Evolutionary conservation across 2,113 vertebrate species (phyloP).

Genomic region (Platichthys stellatus): DNA sequence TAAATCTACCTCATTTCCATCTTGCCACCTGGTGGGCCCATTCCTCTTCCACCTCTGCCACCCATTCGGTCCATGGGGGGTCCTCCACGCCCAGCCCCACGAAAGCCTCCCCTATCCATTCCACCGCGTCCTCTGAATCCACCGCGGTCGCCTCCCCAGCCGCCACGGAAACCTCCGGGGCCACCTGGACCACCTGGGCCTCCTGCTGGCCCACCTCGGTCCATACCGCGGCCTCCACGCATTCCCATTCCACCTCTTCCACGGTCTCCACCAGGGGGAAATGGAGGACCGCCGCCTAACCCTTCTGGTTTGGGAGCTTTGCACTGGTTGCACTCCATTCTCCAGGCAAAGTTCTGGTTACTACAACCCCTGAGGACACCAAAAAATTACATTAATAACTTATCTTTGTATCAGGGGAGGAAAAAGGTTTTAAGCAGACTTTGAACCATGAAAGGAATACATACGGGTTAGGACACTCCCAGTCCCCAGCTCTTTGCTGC

Average conservation of each 20-base stretch:
- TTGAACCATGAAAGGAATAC: constrained; percentile 50
- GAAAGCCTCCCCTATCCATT: constrained; percentile 93
- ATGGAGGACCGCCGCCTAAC: constrained; percentile 89
- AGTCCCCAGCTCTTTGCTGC: constrained; percentile 96
- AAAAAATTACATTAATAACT: not conserved
- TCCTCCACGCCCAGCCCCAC: constrained; percentile 85
- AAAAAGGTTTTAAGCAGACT: not conserved
- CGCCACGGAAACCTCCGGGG: constrained; percentile 92
- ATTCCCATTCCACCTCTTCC: constrained; percentile 93
- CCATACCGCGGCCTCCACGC: constrained; percentile 93
- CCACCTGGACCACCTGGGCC: constrained; percentile 80
- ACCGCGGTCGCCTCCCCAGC: constrained; percentile 92
- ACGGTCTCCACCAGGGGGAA: constrained; percentile 91
- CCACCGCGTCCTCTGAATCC: constrained; percentile 88
- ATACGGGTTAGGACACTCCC: constrained; percentile 98
- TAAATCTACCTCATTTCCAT: constrained; percentile 78
- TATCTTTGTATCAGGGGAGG: not conserved
- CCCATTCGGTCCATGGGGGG: constrained; percentile 90
- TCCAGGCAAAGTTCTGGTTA: constrained; percentile 99
- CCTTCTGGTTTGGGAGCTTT: constrained; percentile 97
- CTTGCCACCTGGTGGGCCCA: constrained; percentile 81
- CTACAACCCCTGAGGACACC: constrained; percentile 87
- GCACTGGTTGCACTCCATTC: constrained; percentile 99
- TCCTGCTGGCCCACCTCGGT: constrained; percentile 85
- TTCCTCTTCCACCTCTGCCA: constrained; percentile 90